Base-by-base conservation (phyloP, 2,888 invertebrate species). In the Lasius platythorax region DNA sequence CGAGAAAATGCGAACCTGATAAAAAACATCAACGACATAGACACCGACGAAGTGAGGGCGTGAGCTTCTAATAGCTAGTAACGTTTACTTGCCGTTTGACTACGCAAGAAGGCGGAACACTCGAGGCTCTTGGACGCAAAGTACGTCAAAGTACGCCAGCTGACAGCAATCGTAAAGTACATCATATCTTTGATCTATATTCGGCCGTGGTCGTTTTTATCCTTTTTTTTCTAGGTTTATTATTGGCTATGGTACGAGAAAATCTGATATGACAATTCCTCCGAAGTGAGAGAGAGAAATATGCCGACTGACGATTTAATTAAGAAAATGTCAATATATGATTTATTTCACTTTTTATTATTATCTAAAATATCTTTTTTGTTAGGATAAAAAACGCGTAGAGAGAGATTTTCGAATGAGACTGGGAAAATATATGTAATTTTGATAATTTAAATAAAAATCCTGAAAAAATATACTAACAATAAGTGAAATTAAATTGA, bases 131-230 rank as follows among this genome's bases (percentile, higher is more conserved):
- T 68, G 79, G 72, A 87, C 82, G 70, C 81, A 83, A 73, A 81
- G 79, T 78, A 86, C 86, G 84, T 56, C 53, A 53, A 53, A 53
- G 53, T 53, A 53, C 53, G n/a, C 76, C 70, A 66, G 87, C 64
- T 82, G 87, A 84, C 86, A 83, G 89, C 88, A 90, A 93, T 94
- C 93, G 93, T 93, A 92, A 94, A 94, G 91, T 92, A 92, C 92
- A 93, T 93, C 92, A 92, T 91, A 92, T 92, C 94, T 94, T 94
- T 94, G 94, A 94, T 94, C 94, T 94, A 94, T 93, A 94, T 94
- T 93, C 90, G 90, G 91, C 87, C 72, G 82, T 58, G 43, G 58
- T 8, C 73, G 78, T 74, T 64, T 64, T 61, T 68, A 63, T 78
- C 81, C 8, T 18, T 43, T 46, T 53, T 79, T 43, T 72, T 70